Evolutionary conservation across 2,888 invertebrate genomes (phyloP), one percentile per base, ranked within the genome.

Genomic region (Trissolcus brochymenae): DNA sequence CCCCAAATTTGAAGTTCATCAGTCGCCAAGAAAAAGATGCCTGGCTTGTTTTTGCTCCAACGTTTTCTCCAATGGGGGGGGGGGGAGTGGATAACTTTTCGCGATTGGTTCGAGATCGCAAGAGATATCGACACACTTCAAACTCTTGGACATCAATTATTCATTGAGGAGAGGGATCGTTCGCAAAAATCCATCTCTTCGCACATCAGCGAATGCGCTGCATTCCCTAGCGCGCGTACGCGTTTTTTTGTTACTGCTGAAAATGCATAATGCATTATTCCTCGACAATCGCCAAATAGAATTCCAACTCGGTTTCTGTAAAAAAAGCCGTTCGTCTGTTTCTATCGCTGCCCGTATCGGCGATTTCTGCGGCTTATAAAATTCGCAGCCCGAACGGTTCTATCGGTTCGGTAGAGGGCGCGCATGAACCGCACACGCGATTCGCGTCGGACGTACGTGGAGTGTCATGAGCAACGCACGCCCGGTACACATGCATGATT

Each of bases 321-420:
- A 62, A 68, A 68, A 62, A 66, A 61, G 53, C 56, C 13, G 53
- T 54, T 43, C 57, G 64, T 66, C 68, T 62, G 35, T 21, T 74
- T 66, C 9, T 73, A 78, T 78, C 78, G 60, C 29, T 57, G 59
- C 55, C 70, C 67, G 21, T 46, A 78, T 71, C 75, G 71, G 51
- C 67, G 78, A 78, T 75, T 74, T 74, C 78, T 78, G 62, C 54
- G 40, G 71, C 72, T 74, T 78, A 78, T 78, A 75, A 78, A 78
- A 75, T 75, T 78, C 68, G 78, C 75, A 70, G 74, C 60, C 61
- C 57, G 51, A 56, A 41, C 53, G 78, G 75, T 78, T 56, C 16
- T 71, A 74, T 78, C 78, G 70, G 29, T 9, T 13, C 50, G 25
- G 49, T 21, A 70, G 77, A 73, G 71, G 67, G 74, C 54, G 74